Evolutionary conservation across 2,888 invertebrate genomes (phyloP).

Genomic region (Protodeltote pygarga): DNA sequence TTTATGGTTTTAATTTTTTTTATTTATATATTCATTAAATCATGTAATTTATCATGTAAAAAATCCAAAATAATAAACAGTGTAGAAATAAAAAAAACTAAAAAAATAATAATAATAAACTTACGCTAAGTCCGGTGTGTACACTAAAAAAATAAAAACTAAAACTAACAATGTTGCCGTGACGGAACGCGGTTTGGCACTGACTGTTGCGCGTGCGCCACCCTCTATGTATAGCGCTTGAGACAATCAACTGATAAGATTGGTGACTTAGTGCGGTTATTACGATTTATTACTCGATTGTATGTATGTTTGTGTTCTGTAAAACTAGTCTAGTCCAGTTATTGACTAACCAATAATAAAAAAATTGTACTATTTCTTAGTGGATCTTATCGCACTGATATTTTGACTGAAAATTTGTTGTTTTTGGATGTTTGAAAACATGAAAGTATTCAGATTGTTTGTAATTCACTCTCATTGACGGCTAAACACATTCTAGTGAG

Average conservation of each 20-base stretch:
- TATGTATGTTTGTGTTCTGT: conserved; percentile 7
- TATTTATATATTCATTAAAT: too few relatives aligned
- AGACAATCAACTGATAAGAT: conserved; percentile 39
- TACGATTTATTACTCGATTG: conserved; percentile 6
- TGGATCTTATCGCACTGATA: too few relatives aligned
- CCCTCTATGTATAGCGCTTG: conserved; percentile 14
- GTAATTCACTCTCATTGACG: too few relatives aligned
- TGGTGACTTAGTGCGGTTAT: conserved; percentile 15
- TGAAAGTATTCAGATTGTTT: too few relatives aligned
- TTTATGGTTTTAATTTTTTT: too few relatives aligned
- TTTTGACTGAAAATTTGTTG: too few relatives aligned
- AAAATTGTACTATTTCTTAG: too few relatives aligned
- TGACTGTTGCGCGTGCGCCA: conserved; percentile 32
- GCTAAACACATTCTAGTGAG: too few relatives aligned
- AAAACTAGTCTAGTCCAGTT: too few relatives aligned
- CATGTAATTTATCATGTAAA: too few relatives aligned
- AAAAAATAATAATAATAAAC: conserved; percentile 4
- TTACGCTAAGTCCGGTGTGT: conserved; percentile 25
- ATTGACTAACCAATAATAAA: too few relatives aligned
- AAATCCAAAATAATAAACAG: not conserved
- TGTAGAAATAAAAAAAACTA: not conserved
- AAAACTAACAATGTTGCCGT: conserved; percentile 23
- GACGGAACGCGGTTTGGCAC: conserved; percentile 30
- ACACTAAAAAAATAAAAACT: conserved; percentile 12
- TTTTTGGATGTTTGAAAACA: too few relatives aligned